A percentile compares a stretch with the other conserved stretches of the same genome.
phyloP scores from a whole-genome alignment of 2,888 invertebrate genomes.

The Labia minor region DNA sequence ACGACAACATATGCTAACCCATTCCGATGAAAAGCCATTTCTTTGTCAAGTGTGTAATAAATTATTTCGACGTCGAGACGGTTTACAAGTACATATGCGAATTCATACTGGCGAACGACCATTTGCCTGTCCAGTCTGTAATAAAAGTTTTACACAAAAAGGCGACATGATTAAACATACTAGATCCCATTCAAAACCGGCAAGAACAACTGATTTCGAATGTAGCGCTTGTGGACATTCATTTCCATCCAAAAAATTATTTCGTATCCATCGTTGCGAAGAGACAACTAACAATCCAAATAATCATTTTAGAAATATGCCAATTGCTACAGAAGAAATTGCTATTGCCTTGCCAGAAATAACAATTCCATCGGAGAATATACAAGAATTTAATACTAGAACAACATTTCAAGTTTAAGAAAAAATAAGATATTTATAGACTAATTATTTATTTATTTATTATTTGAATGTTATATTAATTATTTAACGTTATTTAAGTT shows the following conservation, averaged over 20 bases:
- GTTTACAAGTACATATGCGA: conserved; percentile 19
- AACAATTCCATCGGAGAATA: neutral
- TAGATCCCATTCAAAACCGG: conserved; percentile 14
- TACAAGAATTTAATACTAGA: neutral
- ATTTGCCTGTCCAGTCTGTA: conserved; percentile 13
- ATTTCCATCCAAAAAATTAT: neutral
- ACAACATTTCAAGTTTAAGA: too few species aligned
- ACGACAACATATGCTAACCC: conserved; percentile 19
- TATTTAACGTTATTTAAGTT: neutral
- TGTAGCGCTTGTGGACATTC: neutral
- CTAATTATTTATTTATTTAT: conserved; percentile 29
- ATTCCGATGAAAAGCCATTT: conserved; percentile 18
- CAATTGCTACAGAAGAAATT: neutral
- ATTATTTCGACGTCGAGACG: conserved; percentile 17
- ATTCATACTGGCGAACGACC: conserved; percentile 17
- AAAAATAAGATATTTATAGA: too few species aligned
- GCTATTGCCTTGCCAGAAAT: neutral
- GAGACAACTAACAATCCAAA: neutral
- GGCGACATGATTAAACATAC: conserved; percentile 20
- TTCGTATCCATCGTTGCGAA: neutral
- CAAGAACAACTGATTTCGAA: neutral
- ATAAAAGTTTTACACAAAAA: conserved; percentile 17
- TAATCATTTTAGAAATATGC: neutral
- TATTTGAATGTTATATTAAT: neutral
- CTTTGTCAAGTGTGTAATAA: conserved; percentile 17